A percentile compares a stretch with the other conserved stretches of the same genome.
Conservation (phyloP, 2,797 vertebrate species). For the Limnodromus scolopaceus region DNA sequence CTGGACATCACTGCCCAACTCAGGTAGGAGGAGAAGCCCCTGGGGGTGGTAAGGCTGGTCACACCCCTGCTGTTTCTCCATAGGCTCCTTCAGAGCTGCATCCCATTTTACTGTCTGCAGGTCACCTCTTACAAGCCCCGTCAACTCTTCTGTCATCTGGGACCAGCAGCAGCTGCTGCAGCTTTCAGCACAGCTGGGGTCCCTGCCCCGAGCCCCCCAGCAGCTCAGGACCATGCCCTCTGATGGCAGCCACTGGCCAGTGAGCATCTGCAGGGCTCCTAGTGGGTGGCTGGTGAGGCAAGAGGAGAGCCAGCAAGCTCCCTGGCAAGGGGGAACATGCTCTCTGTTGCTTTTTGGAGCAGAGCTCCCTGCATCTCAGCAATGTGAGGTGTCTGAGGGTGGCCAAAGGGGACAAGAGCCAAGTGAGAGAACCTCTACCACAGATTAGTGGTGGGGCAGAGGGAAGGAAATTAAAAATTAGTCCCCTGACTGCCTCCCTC, state of each 20-base stretch:
- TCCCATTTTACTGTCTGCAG: neutral
- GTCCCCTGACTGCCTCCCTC: neutral
- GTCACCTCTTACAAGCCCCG: neutral
- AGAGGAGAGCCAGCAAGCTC: neutral
- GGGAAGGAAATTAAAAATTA: neutral
- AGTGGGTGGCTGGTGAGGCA: rapidly evolving
- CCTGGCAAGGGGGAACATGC: neutral
- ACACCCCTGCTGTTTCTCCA: neutral
- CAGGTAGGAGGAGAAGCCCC: neutral
- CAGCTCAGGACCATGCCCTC: neutral
- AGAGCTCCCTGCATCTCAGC: neutral
- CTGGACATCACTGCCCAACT: neutral
- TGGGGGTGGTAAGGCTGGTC: neutral
- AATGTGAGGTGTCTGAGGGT: neutral
- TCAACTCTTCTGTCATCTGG: neutral
- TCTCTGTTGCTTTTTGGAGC: neutral
- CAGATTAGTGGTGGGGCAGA: neutral
- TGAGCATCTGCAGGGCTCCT: rapidly evolving
- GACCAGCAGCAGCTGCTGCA: neutral
- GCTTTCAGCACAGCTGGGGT: neutral
- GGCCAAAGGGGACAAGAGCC: neutral
- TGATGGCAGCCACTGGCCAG: neutral
- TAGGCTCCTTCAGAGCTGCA: neutral
- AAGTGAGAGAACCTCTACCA: neutral
- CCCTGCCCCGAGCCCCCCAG: rapidly evolving